phyloP scores from a whole-genome alignment of 2,113 vertebrate species.

The Ibidorhyncha struthersii region DNA sequence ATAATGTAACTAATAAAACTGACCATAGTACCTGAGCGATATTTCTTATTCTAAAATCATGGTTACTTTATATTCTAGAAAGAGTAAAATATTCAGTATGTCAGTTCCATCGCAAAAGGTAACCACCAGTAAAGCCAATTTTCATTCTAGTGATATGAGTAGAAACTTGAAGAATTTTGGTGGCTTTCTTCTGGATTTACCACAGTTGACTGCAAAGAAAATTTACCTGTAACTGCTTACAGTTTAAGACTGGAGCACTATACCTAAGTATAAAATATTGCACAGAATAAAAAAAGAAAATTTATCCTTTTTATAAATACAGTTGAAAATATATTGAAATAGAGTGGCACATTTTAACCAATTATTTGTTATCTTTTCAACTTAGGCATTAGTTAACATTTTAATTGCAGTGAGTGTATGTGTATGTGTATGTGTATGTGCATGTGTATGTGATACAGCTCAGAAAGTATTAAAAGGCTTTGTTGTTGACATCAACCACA shows the following conservation, averaged over 20 bases:
- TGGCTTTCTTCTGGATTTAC: not conserved
- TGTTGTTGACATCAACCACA: not conserved
- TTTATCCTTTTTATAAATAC: not conserved
- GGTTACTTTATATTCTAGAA: not conserved
- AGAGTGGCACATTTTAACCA: not conserved
- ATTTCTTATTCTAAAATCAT: not conserved
- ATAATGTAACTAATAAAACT: not conserved
- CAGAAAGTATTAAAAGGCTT: not conserved
- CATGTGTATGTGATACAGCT: accelerated
- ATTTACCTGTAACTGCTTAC: not conserved
- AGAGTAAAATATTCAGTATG: not conserved
- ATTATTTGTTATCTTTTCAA: not conserved
- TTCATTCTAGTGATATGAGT: not conserved
- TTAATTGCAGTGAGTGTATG: not conserved
- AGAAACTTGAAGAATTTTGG: not conserved
- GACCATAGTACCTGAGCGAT: not conserved
- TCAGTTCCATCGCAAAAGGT: not conserved
- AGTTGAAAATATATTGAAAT: not conserved
- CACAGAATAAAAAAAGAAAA: not conserved
- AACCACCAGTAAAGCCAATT: not conserved
- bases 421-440: too few relatives aligned
- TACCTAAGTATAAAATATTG: not conserved
- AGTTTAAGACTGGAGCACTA: not conserved
- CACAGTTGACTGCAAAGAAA: not conserved
- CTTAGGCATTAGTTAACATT: not conserved